Conservation (phyloP, 2,888 invertebrate species). For the Buathra laborator region DNA sequence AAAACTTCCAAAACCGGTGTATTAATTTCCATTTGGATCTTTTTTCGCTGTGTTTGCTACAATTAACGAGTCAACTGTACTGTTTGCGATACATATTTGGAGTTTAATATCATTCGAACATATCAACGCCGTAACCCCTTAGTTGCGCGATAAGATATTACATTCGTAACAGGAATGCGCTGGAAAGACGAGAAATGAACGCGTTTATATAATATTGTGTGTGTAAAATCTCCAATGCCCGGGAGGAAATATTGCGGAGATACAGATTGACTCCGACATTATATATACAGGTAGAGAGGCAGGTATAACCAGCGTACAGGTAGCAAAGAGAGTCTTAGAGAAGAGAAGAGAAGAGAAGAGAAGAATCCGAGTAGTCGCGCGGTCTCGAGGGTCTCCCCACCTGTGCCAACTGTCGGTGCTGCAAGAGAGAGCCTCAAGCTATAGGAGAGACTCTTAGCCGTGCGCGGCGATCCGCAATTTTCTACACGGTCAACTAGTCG, state of each 20-base stretch:
- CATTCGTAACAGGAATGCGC: neutral
- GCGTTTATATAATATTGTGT: neutral
- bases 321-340: conserved; percentile 15
- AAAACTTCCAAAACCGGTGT: too few relatives aligned
- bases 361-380: conserved; percentile 42
- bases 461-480: conserved; percentile 49
- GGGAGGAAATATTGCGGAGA: conserved; percentile 34
- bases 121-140: neutral
- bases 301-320: conserved; percentile 5
- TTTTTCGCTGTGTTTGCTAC: too few relatives aligned
- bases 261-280: conserved; percentile 39
- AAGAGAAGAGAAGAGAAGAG: conserved; percentile 32
- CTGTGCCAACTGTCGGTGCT: neutral
- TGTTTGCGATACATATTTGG: neutral
- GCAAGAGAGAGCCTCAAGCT: neutral
- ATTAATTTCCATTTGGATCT: too few relatives aligned
- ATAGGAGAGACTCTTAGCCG: conserved; percentile 12
- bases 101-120: neutral
- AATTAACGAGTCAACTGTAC: too few relatives aligned
- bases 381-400: conserved; percentile 52
- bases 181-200: neutral
- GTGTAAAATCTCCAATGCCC: conserved; percentile 23
- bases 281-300: neutral
- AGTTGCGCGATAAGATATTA: neutral
- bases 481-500: conserved; percentile 64